phyloP scores from a whole-genome alignment of 2,113 vertebrate species.

The Melanostigma gelatinosum region DNA sequence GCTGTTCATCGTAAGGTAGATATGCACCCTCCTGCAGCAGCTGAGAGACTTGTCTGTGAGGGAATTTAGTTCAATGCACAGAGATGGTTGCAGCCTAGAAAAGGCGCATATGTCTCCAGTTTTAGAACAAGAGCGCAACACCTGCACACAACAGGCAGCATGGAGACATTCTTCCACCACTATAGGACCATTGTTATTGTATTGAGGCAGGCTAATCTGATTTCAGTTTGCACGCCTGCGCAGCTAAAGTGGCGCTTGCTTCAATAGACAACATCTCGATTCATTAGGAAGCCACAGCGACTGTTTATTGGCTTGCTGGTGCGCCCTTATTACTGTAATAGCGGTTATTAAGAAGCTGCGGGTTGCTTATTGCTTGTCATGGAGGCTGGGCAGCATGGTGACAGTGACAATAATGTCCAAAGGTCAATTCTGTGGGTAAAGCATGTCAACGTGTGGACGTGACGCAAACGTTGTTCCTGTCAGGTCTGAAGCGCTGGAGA shows the following conservation, averaged over 20 bases:
- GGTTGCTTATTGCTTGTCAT: background rate
- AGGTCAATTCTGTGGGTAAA: background rate
- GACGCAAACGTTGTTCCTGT: too few species aligned
- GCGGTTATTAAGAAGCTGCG: background rate
- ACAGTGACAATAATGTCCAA: background rate
- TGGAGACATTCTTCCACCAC: background rate
- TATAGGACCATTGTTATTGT: constrained; percentile 45
- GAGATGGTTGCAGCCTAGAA: background rate
- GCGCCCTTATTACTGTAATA: too few species aligned
- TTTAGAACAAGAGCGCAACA: background rate
- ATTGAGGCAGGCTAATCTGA: constrained; percentile 17
- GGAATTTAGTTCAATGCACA: constrained; percentile 19
- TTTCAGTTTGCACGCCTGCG: constrained; percentile 64
- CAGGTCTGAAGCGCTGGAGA: background rate
- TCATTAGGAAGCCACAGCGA: constrained; percentile 29
- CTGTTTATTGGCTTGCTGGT: background rate
- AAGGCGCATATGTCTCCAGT: background rate
- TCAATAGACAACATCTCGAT: constrained; percentile 27
- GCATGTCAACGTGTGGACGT: background rate
- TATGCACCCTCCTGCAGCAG: constrained; percentile 35
- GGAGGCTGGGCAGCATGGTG: background rate
- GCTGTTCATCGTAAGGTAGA: constrained; percentile 66
- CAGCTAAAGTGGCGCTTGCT: constrained; percentile 24
- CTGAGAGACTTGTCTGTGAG: constrained; percentile 4
- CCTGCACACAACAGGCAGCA: background rate